A percentile compares a stretch with the other conserved stretches of the same genome.
phyloP scores from a whole-genome alignment of 2,797 vertebrate species.

The Threskiornis aethiopicus region DNA sequence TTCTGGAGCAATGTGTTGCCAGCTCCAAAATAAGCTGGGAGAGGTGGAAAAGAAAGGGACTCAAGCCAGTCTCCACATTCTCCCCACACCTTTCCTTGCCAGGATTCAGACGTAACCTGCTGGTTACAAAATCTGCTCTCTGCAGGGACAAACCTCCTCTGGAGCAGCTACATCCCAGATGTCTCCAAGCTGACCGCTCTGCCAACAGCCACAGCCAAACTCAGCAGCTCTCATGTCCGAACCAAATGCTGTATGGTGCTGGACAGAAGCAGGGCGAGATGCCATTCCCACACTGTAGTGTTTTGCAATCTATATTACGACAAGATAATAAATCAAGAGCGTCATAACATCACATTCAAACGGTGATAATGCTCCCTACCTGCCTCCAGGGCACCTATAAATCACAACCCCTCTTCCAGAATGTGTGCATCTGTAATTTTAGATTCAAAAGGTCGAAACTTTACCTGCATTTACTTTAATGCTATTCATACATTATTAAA shows the following conservation, averaged over 20 bases:
- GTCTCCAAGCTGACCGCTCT: not conserved
- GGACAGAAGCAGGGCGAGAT: not conserved
- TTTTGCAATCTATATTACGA: not conserved
- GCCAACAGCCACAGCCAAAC: not conserved
- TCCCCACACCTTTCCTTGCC: not conserved
- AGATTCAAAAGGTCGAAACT: constrained; percentile 17
- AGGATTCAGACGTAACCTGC: fast-evolving
- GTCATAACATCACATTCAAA: fast-evolving
- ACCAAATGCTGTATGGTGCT: not conserved
- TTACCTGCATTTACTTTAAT: constrained; percentile 13
- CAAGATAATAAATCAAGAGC: not conserved
- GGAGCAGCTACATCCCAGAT: not conserved
- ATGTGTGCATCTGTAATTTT: not conserved
- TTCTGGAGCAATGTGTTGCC: not conserved
- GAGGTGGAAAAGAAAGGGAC: not conserved
- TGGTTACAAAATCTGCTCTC: not conserved
- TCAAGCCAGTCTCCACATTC: not conserved
- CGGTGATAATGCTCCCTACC: not conserved
- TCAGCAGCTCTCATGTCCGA: not conserved
- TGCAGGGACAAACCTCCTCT: not conserved
- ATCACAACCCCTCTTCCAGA: not conserved
- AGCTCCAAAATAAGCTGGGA: not conserved
- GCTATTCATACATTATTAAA: constrained; percentile 22
- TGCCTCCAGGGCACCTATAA: not conserved
- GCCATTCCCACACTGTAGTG: not conserved